Base-by-base conservation (phyloP, 2,797 vertebrate species). In the Sciurus vulgaris region DNA sequence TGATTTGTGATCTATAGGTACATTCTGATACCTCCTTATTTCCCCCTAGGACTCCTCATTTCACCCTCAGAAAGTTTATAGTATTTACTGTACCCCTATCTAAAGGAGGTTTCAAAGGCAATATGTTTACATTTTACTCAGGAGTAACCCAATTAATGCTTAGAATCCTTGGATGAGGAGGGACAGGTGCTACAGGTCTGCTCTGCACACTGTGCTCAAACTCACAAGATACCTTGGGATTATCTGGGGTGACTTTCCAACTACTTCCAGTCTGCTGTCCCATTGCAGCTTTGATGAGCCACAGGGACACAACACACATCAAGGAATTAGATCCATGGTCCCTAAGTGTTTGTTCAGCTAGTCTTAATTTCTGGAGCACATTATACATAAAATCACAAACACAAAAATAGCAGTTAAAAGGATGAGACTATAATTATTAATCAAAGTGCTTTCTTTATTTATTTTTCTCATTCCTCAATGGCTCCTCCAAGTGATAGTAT, bases 341-440 rank as follows among this genome's bases (percentile, higher is more conserved):
- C 63, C 33, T 56, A 72, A 67, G 59, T 69, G 44, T 41, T n/a
- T 41, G 20, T 47, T 79, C 15, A 70, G 7, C 10, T 13, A 28
- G 15, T 90, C 82, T 15, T 74, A 20, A 86, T 70, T 95, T 89
- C 86, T 92, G 74, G 35, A 90, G 70, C 47, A n/a, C n/a, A n/a
- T 85, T 79, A 69, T 15, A 35, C 0, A 3, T 84, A 70, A 87
- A 47, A 86, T 86, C 77, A 49, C 79, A 61, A 51, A 69, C 49
- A 20, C 14, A 72, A 83, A 81, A 89, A 33, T 78, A 93, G 59
- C 87, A 90, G 47, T 86, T 56, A 72, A 73, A 84, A 61, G 49
- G 30, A 15, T 83, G 92, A 86, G 30, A 49, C 49, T 73, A 1
- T 87, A 61, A 14, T 91, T 87, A 77, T n/a, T 87, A 79, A 88